A percentile compares a stretch with the other conserved stretches of the same genome.
These are phyloP conservation scores for Yasuhikotakia modesta DNA, from an alignment of 2,797 vertebrate genomes.

Conservation along the genomic window DNA sequence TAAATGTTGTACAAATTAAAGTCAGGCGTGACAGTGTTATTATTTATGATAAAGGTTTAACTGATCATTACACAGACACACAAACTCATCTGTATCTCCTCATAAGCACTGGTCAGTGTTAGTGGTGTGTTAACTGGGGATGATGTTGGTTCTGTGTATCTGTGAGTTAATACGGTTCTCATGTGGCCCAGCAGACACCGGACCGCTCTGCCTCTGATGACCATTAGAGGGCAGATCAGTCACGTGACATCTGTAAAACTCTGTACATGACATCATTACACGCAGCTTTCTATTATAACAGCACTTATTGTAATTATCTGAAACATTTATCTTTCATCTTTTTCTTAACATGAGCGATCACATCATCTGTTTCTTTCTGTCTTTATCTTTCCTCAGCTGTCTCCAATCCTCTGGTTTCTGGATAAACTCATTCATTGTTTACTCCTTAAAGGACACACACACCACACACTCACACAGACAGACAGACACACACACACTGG, in stretches of 20 bases:
- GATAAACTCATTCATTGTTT: constrained; percentile 12
- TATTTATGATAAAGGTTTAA: too few species aligned
- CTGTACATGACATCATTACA: constrained; percentile 1
- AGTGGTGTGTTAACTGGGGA: too few species aligned
- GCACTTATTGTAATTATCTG: too few species aligned
- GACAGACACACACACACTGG: not conserved
- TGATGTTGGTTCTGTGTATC: too few species aligned
- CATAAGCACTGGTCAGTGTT: too few species aligned
- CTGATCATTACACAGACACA: too few species aligned
- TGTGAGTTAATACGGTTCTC: too few species aligned
- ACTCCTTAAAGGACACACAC: not conserved
- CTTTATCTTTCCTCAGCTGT: constrained; percentile 1
- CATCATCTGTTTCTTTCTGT: not conserved
- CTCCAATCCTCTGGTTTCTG: constrained; percentile 13
- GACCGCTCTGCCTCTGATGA: not conserved
- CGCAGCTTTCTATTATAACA: not conserved
- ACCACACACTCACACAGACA: constrained; percentile 28
- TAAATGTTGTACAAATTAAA: too few species aligned
- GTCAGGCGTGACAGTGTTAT: too few species aligned
- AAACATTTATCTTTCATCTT: too few species aligned
- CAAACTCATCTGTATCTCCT: too few species aligned
- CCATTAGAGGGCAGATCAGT: constrained; percentile 52
- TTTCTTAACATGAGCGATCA: not conserved
- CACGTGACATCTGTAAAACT: constrained; percentile 3
- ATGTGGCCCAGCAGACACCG: not conserved